Evolutionary conservation across 2,113 vertebrate genomes (phyloP), one percentile per base, ranked within the genome.

Genomic region (Verasper variegatus): DNA sequence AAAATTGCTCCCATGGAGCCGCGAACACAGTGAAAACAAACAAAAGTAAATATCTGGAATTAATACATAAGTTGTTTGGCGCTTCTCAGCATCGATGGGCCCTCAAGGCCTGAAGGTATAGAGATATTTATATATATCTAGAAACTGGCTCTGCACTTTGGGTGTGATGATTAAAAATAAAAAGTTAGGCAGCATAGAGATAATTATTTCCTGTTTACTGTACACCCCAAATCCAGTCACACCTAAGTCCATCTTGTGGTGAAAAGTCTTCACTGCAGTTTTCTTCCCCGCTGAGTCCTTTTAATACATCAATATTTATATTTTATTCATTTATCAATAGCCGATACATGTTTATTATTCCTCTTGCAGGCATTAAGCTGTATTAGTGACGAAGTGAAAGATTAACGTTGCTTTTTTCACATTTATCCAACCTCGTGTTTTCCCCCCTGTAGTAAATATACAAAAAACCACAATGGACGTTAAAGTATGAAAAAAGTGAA

Each of bases 221-320:
- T 55, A 65, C 27, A 18, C 70, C 40, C 24, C 12, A 76, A 65
- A 75, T 80, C 45, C 56, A 74, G 71, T 82, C 57, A 79, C 76
- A 78, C 79, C 71, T 80, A 75, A 90, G 91, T 92, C 93, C 93
- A 92, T 93, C 94, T 95, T 88, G 93, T 95, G 94, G 94, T 80
- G 82, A 81, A 84, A 81, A 21, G 2, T 63, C 55, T 57, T 64
- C 72, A 94, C 83, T 94, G 84, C 94, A 94, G 51, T 61, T 78
- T 27, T 26, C 55, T 56, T 45, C 62, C 26, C 24, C 37, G 20
- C 37, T 10, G 18, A 61, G 5, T 42, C 37, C 40, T 57, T 21
- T 52, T 49, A 45, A 52, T 27, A 42, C 14, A 24, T 26, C 35
- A 51, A 37, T 20, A 17, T 23, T 14, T 14, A 4, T 51, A 42